Evolutionary conservation across 2,888 invertebrate genomes (phyloP).

Genomic region (Brachyptera putata): DNA sequence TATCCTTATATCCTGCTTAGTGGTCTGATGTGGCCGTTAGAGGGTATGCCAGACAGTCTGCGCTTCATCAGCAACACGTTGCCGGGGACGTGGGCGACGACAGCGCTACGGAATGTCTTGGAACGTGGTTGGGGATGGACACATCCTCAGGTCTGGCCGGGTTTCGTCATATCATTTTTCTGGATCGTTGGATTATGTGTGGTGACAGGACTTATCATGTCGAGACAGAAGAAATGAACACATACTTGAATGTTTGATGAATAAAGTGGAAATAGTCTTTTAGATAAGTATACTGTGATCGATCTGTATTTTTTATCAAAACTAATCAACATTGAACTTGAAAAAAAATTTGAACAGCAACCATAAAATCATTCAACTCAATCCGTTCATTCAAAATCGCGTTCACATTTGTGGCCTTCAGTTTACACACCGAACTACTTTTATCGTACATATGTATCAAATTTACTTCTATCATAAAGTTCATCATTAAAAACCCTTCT

Average conservation of each 20-base stretch:
- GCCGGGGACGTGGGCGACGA: slow-evolving; percentile 77
- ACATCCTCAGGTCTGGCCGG: slow-evolving; percentile 66
- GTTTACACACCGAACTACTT: too few species aligned
- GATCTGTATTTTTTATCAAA: too few species aligned
- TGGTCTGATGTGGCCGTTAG: slow-evolving; percentile 67
- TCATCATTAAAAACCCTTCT: too few species aligned
- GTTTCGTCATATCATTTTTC: slow-evolving; percentile 60
- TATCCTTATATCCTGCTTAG: slow-evolving; percentile 84
- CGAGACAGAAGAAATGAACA: slow-evolving; percentile 13
- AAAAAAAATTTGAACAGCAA: too few species aligned
- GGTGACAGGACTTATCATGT: slow-evolving; percentile 18
- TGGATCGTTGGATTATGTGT: slow-evolving; percentile 54
- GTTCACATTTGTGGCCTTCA: too few species aligned
- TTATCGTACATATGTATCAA: too few species aligned
- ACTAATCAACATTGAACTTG: too few species aligned
- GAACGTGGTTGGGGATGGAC: slow-evolving; percentile 68
- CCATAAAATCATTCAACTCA: too few species aligned
- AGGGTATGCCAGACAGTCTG: slow-evolving; percentile 58
- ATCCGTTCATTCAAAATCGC: too few species aligned
- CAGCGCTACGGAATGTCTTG: slow-evolving; percentile 69
- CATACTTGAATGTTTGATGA: background rate
- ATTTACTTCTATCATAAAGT: too few species aligned
- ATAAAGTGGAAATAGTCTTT: too few species aligned
- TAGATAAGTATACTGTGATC: too few species aligned
- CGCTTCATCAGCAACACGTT: slow-evolving; percentile 59